These are phyloP conservation scores for Heliconius melpomene DNA, from an alignment of 1,140 invertebrate genomes.

Conservation along the genomic window DNA sequence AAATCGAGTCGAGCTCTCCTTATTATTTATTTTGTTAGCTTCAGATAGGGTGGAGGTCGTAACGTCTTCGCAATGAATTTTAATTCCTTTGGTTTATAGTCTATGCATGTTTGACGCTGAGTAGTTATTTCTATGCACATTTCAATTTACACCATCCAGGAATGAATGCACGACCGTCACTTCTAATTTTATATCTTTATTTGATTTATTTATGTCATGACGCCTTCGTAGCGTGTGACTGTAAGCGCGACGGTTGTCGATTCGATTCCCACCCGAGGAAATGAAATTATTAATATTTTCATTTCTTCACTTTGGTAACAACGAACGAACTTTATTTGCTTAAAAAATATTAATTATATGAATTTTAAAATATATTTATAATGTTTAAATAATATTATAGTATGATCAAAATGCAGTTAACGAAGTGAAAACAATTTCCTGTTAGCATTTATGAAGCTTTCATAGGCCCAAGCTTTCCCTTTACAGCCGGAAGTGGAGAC, in stretches of 20 bases:
- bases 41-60: background rate
- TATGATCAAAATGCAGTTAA: background rate
- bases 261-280: no score
- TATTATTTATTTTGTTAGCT: constrained; percentile 1
- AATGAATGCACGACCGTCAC: background rate
- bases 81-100: constrained; percentile 12
- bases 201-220: background rate
- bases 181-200: background rate
- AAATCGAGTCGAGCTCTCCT: background rate
- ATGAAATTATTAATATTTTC: no score
- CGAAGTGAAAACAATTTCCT: constrained; percentile 14
- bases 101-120: background rate
- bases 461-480: constrained; percentile 17
- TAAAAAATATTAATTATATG: background rate
- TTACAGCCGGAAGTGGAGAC: constrained; percentile 23
- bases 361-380: background rate
- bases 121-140: constrained; percentile 12
- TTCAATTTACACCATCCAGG: background rate
- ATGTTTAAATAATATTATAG: background rate
- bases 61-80: background rate
- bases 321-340: no score
- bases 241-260: no score
- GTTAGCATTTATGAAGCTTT: constrained; percentile 3
- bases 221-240: no score
- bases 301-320: no score